Evolutionary conservation across 2,113 vertebrate species (phyloP).

Genomic region (Arenaria interpres): DNA sequence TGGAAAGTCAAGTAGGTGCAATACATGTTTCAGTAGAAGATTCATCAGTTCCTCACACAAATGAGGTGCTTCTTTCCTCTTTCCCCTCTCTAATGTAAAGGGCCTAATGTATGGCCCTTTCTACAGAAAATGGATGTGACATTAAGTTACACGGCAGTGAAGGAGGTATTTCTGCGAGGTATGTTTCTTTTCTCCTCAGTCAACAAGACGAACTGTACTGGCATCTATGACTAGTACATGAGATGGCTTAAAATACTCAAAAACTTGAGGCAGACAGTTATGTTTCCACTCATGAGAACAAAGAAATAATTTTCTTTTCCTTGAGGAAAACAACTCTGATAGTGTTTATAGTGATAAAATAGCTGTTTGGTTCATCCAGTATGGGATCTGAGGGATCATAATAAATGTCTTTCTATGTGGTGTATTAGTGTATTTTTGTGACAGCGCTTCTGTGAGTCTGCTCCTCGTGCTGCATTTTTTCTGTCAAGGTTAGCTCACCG

Average conservation of each 20-base stretch:
- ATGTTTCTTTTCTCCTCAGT: background rate
- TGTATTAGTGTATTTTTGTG: background rate
- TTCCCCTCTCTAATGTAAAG: too few species aligned
- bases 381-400: background rate
- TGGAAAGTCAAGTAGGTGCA: background rate
- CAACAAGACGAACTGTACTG: background rate
- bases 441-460: background rate
- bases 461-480: background rate
- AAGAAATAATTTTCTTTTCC: background rate
- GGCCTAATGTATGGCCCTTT: background rate
- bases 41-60: background rate
- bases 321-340: background rate
- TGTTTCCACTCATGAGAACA: background rate
- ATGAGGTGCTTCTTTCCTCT: background rate
- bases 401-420: background rate
- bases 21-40: background rate
- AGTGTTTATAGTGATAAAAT: background rate
- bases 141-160: background rate
- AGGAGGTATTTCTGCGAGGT: background rate
- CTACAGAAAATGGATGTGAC: background rate
- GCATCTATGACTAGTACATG: background rate
- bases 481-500: conserved; percentile 13
- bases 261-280: background rate
- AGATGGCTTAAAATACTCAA: background rate
- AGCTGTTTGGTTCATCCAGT: background rate